Evolutionary conservation across 2,113 vertebrate species (phyloP), one percentile per base, ranked within the genome.

Genomic region (Chaenocephalus aceratus): DNA sequence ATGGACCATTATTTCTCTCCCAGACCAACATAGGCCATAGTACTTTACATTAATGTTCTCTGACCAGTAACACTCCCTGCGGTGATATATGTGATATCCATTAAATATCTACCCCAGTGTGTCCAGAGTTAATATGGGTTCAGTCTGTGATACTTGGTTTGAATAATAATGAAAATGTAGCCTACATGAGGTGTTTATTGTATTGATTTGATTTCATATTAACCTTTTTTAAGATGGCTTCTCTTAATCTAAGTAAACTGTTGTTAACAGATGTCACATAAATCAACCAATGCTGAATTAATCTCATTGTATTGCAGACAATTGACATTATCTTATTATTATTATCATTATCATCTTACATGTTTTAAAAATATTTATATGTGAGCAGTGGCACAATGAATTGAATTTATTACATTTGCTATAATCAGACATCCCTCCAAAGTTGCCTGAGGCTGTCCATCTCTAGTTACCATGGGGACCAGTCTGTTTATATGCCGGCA

Each of bases 361-460:
- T 36, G 16, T 41, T 62, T 4, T 34, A 62, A 1, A 7, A 57
- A 57, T 13, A 10, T 57, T 26, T 57, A 26, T 4, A 1, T 8
- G 23, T 60, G 51, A 75, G 44, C 41, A 51, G 59, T 71, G 44
- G n/a, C 69, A 74, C 57, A 4, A 7, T 53, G 65, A 54, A 14
- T 67, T 63, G 62, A n/a, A 65, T 83, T 77, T 70, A 59, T 69
- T 73, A 60, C 79, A 45, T 79, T 85, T 72, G 56, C 36, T 66
- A 10, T 60, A 73, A 72, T 34, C 75, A 82, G 61, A 72, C 62
- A 76, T 45, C 67, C 26, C 52, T 68, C 44, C 51, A 77, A 82
- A 57, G 53, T 73, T 69, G 58, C 82, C 79, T 56, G 12, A 57
- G 79, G 79, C 49, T 62, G 36, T 73, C 54, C 15, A 44, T 70